These are phyloP conservation scores for Conistra vaccinii DNA, from an alignment of 2,888 invertebrate genomes.

Conservation along the genomic window DNA sequence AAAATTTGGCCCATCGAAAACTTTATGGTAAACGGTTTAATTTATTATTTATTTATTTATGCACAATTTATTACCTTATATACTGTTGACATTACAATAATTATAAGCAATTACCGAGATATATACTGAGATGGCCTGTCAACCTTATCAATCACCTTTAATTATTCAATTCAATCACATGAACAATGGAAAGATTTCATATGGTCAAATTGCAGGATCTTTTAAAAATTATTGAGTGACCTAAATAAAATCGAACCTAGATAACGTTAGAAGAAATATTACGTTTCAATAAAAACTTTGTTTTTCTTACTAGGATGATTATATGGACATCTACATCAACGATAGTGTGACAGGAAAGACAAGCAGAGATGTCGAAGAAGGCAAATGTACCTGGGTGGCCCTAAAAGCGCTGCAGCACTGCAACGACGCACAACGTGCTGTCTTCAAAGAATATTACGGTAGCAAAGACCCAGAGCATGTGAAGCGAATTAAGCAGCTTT, in stretches of 20 bases:
- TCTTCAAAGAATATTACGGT: slow-evolving; percentile 92
- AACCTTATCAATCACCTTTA: too few species aligned
- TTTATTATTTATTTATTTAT: too few species aligned
- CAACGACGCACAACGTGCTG: slow-evolving; percentile 90
- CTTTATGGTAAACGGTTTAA: too few species aligned
- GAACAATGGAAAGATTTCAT: too few species aligned
- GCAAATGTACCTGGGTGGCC: slow-evolving; percentile 97
- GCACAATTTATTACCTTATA: too few species aligned
- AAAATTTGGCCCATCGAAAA: too few species aligned
- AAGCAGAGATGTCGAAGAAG: slow-evolving; percentile 96
- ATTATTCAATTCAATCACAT: too few species aligned
- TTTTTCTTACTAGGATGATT: slow-evolving; percentile 41
- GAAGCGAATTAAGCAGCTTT: slow-evolving; percentile 77
- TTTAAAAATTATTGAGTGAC: too few species aligned
- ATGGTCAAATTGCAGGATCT: too few species aligned
- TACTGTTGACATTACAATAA: too few species aligned
- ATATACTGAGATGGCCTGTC: too few species aligned
- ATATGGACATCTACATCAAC: slow-evolving; percentile 31
- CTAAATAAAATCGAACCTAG: not conserved
- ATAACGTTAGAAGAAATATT: not conserved
- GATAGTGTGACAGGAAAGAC: slow-evolving; percentile 33
- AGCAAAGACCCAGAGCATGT: slow-evolving; percentile 91
- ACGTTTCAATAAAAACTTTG: not conserved
- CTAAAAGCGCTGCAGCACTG: slow-evolving; percentile 95
- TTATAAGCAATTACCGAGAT: too few species aligned